Evolutionary conservation across 2,888 invertebrate species (phyloP), one percentile per base, ranked within the genome.

Genomic region (Acronicta leporina): DNA sequence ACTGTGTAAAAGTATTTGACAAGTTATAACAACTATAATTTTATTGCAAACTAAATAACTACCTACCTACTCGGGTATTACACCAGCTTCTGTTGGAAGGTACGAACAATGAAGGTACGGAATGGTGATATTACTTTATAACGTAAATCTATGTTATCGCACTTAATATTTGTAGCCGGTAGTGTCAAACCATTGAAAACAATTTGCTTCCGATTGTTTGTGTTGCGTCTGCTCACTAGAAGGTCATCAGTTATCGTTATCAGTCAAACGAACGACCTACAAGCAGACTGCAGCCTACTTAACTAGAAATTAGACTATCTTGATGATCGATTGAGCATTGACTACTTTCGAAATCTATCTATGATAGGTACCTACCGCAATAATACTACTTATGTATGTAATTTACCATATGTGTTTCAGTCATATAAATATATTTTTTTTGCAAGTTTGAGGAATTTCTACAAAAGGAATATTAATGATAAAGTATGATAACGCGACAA

Each of bases 181-280:
- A 27, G 42, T 43, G 56, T 56, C 50, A 16, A 44, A 13, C 27
- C 15, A 61, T 54, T 51, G 53, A 63, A 67, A 73, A 69, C 43
- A 48, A 53, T n/a, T n/a, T 61, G 43, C 44, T 35, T 27, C 16
- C 41, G 50, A 43, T 48, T 63, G 49, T 69, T 61, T 66, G 53
- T 55, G 52, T 74, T 65, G 49, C 53, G 72, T 64, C 63, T 74
- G 48, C 55, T 27, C 46, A 16, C 1, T 50, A 55, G 63, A 77
- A 76, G 69, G 68, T 50, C 62, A 53, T 51, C 44, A n/a, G 42
- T 64, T 73, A 65, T 75, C 63, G 51, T 73, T 77, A 77, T 77
- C 77, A 66, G 62, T 65, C 73, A 72, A 70, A 59, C 48, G 11
- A 13, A 25, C 52, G 62, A 67, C 53, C 63, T 59, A 68, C 58